Evolutionary conservation across 2,113 vertebrate genomes (phyloP).

Genomic region (Periophthalmus modestus): DNA sequence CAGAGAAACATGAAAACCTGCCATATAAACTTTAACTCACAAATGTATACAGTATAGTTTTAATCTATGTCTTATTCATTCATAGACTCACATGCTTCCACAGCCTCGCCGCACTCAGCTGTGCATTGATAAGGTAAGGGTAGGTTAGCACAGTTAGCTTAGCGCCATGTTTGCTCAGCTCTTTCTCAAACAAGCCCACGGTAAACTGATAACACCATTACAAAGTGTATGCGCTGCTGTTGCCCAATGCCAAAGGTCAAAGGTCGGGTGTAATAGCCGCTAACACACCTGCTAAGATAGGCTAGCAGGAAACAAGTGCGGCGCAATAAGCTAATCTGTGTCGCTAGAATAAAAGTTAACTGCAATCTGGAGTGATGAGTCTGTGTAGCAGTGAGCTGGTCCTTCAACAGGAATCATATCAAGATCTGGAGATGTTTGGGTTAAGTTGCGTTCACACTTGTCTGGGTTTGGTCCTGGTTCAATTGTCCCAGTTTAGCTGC

Average conservation of each 20-base stretch:
- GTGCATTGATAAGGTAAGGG: not conserved
- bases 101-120: slow-evolving; percentile 1
- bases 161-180: slow-evolving; percentile 1
- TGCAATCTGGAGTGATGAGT: too few species aligned
- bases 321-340: not conserved
- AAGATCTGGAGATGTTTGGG: too few species aligned
- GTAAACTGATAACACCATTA: slow-evolving; percentile 6
- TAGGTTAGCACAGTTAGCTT: not conserved
- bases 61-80: not conserved
- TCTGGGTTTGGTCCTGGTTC: too few species aligned
- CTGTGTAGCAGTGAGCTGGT: too few species aligned
- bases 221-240: not conserved
- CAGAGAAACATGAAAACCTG: too few species aligned
- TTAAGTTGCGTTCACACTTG: too few species aligned
- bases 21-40: too few species aligned
- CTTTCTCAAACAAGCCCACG: slow-evolving; percentile 16
- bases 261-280: not conserved
- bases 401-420: too few species aligned
- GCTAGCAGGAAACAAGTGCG: slow-evolving; percentile 12
- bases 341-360: too few species aligned
- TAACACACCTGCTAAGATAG: slow-evolving; percentile 8
- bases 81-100: slow-evolving; percentile 9
- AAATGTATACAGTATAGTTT: too few species aligned
- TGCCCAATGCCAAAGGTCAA: not conserved
- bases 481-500: too few species aligned